Base-by-base conservation (phyloP, 2,888 invertebrate species). In the Polymixis flavicincta region DNA sequence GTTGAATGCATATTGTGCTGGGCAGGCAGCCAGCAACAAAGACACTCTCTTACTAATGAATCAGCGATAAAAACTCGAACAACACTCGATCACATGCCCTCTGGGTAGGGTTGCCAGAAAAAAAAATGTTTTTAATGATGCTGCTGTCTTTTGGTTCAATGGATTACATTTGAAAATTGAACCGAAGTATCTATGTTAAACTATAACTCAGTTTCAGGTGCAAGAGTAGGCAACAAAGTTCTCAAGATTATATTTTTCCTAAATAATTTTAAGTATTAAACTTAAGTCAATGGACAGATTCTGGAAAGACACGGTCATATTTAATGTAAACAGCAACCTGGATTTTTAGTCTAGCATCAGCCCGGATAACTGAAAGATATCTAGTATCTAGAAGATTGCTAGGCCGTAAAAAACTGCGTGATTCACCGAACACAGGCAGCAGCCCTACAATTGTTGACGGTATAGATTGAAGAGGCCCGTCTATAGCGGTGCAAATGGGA, bases 31-130 rank as follows among this genome's bases (percentile, higher is more conserved):
- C 90, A 82, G 89, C 90, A 93, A 95, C 95, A 96, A 96, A 96
- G 95, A 94, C 93, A 93, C 95, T 94, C 93, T 94, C 93, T 92
- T 94, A 95, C 95, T 96, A 96, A 96, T 96, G 95, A 96, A 95
- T 95, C 95, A 94, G 92, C 93, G 95, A 95, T 96, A 96, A 96
- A 95, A 95, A 95, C 95, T 91, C 93, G 92, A 93, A 94, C 93
- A 93, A 93, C 94, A 93, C 95, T 95, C 94, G 92, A 96, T 95
- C 95, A 94, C 92, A 93, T 92, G 90, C 92, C 88, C 90, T 89
- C 86, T 78, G 83, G 74, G 61, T 83, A 95, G 95, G 95, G 95
- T 81, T 95, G 94, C 72, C 69, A 80, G 73, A 71, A 55, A 60
- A 82, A 80, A 59, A 22, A 19, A 37, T 45, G 6, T 42, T 25